Base-by-base conservation (phyloP, 2,888 invertebrate genomes). In the Eilema sororculum region DNA sequence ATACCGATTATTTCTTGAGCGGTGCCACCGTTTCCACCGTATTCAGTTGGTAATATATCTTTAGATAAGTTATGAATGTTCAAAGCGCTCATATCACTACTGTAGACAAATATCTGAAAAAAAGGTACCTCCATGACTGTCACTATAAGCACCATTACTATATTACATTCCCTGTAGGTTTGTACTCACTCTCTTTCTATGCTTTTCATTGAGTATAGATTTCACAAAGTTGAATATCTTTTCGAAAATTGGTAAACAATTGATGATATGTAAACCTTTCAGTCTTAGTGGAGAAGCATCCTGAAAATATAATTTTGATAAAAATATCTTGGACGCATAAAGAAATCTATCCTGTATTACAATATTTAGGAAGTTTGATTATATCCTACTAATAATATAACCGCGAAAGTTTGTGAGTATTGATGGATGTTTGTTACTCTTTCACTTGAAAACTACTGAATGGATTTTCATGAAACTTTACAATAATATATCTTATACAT, bases 201-300 rank as follows among this genome's bases (percentile, higher is more conserved):
- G 65, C 33, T 65, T 65, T 16, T 78, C 74, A 57, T 74, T 69
- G 0, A 78, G 64, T 28, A 79, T 69, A 52, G 66, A 74, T 9
- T 56, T 46, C 10, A 33, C 37, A 9, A 78, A 9, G 46, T 59
- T 78, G 10, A 79, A 80, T 28, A 79, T 0, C 22, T 56, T 78
- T 70, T 78, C 78, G 25, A 80, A 71, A 2, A 72, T 58, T 46
- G 71, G 57, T 1, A 61, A 52, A 0, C 63, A 30, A 56, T 79
- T 79, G 57, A 79, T 64, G 10, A 65, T 37, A 25, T 80, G 74
- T 28, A 78, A 28, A 59, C 71, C 72, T 65, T 80, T 79, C 25
- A 79, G 30, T 67, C 79, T 66, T 10, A 79, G 2, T 0, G 79
- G 79, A 9, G 81, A 78, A 59, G 79, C 79, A 13, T 80, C 78